Conservation (phyloP, 2,888 invertebrate species). For the Tholera decimalis region DNA sequence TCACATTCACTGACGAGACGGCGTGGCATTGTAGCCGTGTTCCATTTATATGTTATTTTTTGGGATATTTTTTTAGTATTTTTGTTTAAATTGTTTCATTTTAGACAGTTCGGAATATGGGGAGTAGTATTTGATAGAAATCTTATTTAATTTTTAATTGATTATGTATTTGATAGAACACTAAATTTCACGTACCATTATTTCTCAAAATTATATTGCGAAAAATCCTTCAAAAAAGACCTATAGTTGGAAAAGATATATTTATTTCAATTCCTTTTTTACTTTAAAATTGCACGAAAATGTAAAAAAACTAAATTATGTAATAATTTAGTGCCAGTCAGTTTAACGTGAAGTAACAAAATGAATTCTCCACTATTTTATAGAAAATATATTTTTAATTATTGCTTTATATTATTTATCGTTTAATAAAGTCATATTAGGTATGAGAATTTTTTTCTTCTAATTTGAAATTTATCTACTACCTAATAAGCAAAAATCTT, state of each 20-base stretch:
- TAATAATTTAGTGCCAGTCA: too few relatives aligned
- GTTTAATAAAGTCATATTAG: not conserved
- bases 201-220: not conserved
- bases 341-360: not conserved
- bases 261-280: constrained; percentile 2
- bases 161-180: constrained; percentile 47
- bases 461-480: not conserved
- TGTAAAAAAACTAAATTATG: not conserved
- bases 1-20: constrained; percentile 7
- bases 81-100: constrained; percentile 53
- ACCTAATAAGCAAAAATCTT: not conserved
- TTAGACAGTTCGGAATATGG: constrained; percentile 32
- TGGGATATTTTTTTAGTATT: constrained; percentile 2
- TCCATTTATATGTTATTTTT: constrained; percentile 16
- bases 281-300: not conserved
- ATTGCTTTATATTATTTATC: not conserved
- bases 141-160: constrained; percentile 22
- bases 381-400: not conserved
- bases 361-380: not conserved
- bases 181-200: constrained; percentile 32
- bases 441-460: too few relatives aligned
- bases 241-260: not conserved
- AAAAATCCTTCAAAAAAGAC: not conserved
- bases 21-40: constrained; percentile 5
- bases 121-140: not conserved